These are phyloP conservation scores for Alethe castanea DNA, from an alignment of 2,113 vertebrate species.

Conservation along the genomic window DNA sequence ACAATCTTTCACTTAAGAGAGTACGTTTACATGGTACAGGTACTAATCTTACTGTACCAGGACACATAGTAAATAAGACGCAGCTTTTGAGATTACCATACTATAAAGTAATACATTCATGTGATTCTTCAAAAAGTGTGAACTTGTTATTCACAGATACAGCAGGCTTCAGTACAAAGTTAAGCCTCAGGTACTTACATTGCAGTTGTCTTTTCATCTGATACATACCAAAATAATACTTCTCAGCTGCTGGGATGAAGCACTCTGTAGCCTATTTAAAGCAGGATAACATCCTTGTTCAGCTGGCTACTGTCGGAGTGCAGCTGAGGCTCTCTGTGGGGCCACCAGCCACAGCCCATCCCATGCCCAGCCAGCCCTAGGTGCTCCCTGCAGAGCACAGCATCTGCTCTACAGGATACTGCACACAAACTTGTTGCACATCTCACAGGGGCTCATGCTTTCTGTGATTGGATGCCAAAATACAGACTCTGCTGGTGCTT, in stretches of 20 bases:
- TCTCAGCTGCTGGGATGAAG: background rate
- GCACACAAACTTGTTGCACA: rapidly evolving
- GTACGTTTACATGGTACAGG: background rate
- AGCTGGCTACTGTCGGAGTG: rapidly evolving
- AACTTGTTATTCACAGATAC: background rate
- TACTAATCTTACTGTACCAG: background rate
- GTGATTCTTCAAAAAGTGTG: background rate
- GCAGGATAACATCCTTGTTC: background rate
- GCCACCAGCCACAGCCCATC: background rate
- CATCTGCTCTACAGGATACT: rapidly evolving
- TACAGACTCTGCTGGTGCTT: background rate
- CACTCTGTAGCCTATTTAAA: background rate
- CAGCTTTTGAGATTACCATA: background rate
- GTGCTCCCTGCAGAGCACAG: background rate
- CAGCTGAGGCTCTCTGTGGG: rapidly evolving
- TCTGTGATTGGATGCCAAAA: rapidly evolving
- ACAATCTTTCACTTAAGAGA: background rate
- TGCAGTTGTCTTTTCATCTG: background rate
- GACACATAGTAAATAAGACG: background rate
- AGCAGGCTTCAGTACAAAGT: conserved; percentile 14
- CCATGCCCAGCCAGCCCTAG: background rate
- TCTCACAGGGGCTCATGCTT: rapidly evolving
- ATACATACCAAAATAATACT: background rate
- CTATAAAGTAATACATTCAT: background rate
- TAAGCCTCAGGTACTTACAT: background rate